phyloP scores from a whole-genome alignment of 2,888 invertebrate genomes.

The Cataglyphis cursor region DNA sequence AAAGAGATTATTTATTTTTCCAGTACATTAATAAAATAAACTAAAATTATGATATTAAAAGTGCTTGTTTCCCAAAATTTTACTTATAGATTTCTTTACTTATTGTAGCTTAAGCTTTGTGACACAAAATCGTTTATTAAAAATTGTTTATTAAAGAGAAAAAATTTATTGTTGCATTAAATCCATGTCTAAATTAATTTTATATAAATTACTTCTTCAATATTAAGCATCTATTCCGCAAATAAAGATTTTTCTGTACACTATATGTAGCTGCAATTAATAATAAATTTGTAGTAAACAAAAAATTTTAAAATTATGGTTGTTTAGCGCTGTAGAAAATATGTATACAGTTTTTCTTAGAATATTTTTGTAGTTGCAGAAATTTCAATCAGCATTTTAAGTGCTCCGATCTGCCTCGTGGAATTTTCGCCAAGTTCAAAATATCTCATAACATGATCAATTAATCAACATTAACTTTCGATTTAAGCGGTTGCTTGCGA shows the following conservation, averaged over 20 bases:
- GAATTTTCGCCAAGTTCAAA: not conserved
- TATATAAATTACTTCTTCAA: not conserved
- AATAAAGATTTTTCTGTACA: not conserved
- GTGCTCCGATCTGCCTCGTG: not conserved
- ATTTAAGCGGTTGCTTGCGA: not conserved
- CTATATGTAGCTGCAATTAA: not conserved
- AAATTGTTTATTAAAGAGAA: not conserved
- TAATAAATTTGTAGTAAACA: not conserved
- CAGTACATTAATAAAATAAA: not conserved
- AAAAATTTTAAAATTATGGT: not conserved
- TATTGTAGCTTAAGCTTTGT: not conserved
- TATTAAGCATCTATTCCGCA: not conserved
- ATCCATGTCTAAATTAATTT: not conserved
- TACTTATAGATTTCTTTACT: not conserved
- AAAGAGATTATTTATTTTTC: conserved; percentile 8
- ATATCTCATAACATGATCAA: conserved; percentile 14
- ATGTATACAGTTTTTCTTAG: not conserved
- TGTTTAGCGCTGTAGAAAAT: not conserved
- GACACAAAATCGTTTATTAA: conserved; percentile 8
- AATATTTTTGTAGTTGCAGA: not conserved
- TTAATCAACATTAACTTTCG: conserved; percentile 36
- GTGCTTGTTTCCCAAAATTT: not conserved
- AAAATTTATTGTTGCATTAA: conserved; percentile 4
- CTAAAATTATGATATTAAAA: conserved; percentile 24
- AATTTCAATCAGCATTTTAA: not conserved